Evolutionary conservation across 2,113 vertebrate species (phyloP).

Genomic region (Athene cunicularia): DNA sequence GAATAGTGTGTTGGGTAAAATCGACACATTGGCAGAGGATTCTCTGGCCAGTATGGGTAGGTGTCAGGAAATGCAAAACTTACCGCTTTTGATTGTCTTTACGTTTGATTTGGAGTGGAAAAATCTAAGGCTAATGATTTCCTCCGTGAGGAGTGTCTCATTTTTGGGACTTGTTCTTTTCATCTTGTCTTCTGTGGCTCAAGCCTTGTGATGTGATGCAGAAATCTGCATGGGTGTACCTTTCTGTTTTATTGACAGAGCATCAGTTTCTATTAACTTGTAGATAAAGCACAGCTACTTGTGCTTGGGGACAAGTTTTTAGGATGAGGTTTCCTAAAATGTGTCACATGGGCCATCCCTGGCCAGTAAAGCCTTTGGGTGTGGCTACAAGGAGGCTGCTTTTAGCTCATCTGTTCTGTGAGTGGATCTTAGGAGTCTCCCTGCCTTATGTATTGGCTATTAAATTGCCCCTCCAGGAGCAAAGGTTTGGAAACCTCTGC

Average conservation of each 20-base stretch:
- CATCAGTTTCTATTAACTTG: background rate
- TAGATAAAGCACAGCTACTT: background rate
- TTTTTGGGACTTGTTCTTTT: background rate
- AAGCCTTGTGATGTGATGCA: background rate
- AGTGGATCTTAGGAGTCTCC: background rate
- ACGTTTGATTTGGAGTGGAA: background rate
- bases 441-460: background rate
- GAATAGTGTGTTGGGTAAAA: slow-evolving; percentile 76
- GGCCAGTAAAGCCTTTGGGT: background rate
- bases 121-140: background rate
- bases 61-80: background rate
- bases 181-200: background rate
- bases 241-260: background rate
- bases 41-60: slow-evolving; percentile 45
- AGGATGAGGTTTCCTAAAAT: background rate
- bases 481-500: background rate
- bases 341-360: background rate
- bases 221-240: background rate
- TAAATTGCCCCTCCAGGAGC: background rate
- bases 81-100: background rate
- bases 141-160: background rate
- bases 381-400: background rate
- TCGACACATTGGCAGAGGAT: slow-evolving; percentile 67
- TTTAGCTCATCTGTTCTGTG: background rate
- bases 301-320: background rate